phyloP scores from a whole-genome alignment of 2,888 invertebrate species.

The Metacarcinus magister region DNA sequence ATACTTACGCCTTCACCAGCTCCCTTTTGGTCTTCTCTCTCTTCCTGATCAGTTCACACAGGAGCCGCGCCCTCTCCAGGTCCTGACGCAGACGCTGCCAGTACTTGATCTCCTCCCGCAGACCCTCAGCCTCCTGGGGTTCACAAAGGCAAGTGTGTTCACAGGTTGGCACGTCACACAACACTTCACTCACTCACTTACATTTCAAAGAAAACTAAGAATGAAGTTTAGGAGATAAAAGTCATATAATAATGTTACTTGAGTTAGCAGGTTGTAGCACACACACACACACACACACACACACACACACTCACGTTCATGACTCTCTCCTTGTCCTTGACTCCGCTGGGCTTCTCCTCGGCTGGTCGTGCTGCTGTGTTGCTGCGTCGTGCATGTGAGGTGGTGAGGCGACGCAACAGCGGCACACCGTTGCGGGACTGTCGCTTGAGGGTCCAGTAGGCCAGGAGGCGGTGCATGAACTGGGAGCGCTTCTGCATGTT shows the following conservation, averaged over 20 bases:
- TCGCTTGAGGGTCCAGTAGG: conserved; percentile 98
- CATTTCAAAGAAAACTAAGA: too few relatives aligned
- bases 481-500: conserved; percentile 90
- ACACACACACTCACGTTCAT: conserved; percentile 68
- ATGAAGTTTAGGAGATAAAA: too few relatives aligned
- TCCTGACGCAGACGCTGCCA: conserved; percentile 97
- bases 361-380: conserved; percentile 60
- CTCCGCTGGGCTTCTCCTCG: conserved; percentile 62
- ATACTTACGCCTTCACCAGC: conserved; percentile 89
- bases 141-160: background rate
- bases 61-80: conserved; percentile 94
- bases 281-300: background rate
- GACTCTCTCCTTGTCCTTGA: conserved; percentile 72
- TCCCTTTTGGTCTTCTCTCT: conserved; percentile 97
- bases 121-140: conserved; percentile 76
- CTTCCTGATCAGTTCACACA: conserved; percentile 97
- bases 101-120: conserved; percentile 90
- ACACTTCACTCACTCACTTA: background rate
- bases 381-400: conserved; percentile 80
- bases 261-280: too few relatives aligned
- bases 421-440: conserved; percentile 98
- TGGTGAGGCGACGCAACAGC: conserved; percentile 90
- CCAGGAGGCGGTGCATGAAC: conserved; percentile 94
- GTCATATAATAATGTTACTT: too few relatives aligned
- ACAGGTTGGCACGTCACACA: background rate